Conservation (phyloP, 2,888 invertebrate genomes). For the Notodonta ziczac region DNA sequence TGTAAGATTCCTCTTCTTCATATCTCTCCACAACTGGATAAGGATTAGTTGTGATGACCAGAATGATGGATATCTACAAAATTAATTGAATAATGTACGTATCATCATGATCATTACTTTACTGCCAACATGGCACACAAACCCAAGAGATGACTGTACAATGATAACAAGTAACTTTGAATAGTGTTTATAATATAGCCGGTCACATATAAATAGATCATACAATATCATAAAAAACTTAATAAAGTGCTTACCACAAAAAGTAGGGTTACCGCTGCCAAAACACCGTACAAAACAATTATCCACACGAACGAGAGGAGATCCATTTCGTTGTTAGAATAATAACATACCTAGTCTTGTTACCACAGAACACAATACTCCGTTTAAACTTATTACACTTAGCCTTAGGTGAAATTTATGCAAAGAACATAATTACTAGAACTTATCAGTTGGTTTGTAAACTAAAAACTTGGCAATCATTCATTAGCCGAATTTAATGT, state of each 20-base stretch:
- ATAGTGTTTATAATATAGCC: not conserved
- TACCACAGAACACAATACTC: not conserved
- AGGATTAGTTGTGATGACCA: slow-evolving; percentile 86
- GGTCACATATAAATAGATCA: not conserved
- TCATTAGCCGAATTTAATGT: not conserved
- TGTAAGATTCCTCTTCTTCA: slow-evolving; percentile 90
- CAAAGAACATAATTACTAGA: too few relatives aligned
- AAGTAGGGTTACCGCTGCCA: slow-evolving; percentile 41
- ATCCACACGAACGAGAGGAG: slow-evolving; percentile 36
- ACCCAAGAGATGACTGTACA: not conserved
- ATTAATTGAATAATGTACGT: not conserved
- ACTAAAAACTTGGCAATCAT: not conserved
- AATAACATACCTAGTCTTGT: not conserved
- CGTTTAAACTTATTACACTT: too few relatives aligned
- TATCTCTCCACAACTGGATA: slow-evolving; percentile 88
- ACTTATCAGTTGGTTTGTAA: too few relatives aligned
- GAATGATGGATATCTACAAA: slow-evolving; percentile 85
- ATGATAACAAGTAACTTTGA: not conserved
- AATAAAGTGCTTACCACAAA: slow-evolving; percentile 49
- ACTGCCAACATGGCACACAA: slow-evolving; percentile 16
- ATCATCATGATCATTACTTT: not conserved
- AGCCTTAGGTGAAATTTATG: too few relatives aligned
- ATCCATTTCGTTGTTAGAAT: slow-evolving; percentile 42
- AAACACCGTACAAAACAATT: slow-evolving; percentile 44
- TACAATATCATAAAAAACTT: not conserved